Base-by-base conservation (phyloP, 1,140 invertebrate species). In the Augochlora pura region DNA sequence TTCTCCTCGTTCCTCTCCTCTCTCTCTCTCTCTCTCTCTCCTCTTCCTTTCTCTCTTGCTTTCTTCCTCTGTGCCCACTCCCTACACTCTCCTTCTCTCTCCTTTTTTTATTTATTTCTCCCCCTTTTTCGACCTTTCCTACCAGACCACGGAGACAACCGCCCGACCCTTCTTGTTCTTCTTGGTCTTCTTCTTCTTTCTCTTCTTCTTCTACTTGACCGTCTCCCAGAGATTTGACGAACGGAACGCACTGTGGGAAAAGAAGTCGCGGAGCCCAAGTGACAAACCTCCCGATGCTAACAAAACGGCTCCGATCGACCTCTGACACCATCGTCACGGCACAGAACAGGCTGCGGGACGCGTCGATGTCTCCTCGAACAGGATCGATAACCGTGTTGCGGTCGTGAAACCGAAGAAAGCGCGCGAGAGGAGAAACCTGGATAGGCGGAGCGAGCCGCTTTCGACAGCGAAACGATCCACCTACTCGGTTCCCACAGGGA, bases 221-320 rank as follows among this genome's bases (percentile, higher is more conserved):
- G 70, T 32, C 62, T 71, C 62, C 65, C 75, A n/a, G 72, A 54
- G 70, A 60, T 75, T 69, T 82, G 80, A 86, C 81, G 80, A 32
- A 63, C 80, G 70, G 65, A 80, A 86, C 77, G 81, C 54, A 57
- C 76, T 88, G 87, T 88, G 87, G 87, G 87, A 88, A 88, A 87
- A 82, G 81, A 10, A 14, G 42, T 54, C 54, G 60, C 42, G 38
- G 23, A 27, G 54, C 49, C n/a, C 60, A 49, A 65, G 54, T 65
- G 77, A 77, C 72, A 64, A 75, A 60, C 59, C 42, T 46, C 23
- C 60, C 63, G 68, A 69, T 80, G 78, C 74, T 67, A 65, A 81
- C 69, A n/a, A 21, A 16, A 70, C 25, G 57, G 63, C 60, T 46
- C 14, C 46, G 78, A 65, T 49, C 59, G 63, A 69, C 74, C 63